These are phyloP conservation scores for Uloborus diversus DNA, from an alignment of 1,140 invertebrate genomes.

Conservation along the genomic window DNA sequence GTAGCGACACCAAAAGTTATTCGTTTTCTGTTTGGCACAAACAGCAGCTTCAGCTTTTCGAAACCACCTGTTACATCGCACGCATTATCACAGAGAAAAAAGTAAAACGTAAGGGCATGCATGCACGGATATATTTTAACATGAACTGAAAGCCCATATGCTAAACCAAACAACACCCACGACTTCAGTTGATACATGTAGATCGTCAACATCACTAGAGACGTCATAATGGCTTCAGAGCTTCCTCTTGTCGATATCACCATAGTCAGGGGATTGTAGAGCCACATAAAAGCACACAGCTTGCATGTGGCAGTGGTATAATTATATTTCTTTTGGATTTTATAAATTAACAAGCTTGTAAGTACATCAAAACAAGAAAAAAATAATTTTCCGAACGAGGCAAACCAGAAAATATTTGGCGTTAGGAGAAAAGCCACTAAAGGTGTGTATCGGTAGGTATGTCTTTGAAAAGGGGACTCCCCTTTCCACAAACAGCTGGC, in stretches of 20 bases:
- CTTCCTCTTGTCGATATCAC: conserved; percentile 95
- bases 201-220: conserved; percentile 80
- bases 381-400: conserved; percentile 87
- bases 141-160: conserved; percentile 89
- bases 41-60: conserved; percentile 57
- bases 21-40: conserved; percentile 75
- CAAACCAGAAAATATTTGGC: conserved; percentile 80
- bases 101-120: conserved; percentile 85
- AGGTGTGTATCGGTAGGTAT: conserved; percentile 95
- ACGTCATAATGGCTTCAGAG: conserved; percentile 88
- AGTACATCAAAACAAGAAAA: conserved; percentile 88
- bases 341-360: conserved; percentile 77
- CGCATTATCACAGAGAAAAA: background rate
- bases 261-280: conserved; percentile 93
- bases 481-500: conserved; percentile 79
- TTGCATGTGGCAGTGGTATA: background rate
- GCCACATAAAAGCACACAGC: conserved; percentile 78
- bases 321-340: conserved; percentile 59
- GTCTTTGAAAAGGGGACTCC: conserved; percentile 84
- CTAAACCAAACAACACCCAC: conserved; percentile 73
- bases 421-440: conserved; percentile 83
- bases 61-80: background rate
- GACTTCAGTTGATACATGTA: conserved; percentile 63
- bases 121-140: conserved; percentile 92
- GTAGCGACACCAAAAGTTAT: conserved; percentile 74